Evolutionary conservation across 2,113 vertebrate species (phyloP), one percentile per base, ranked within the genome.

Genomic region (Hiodon tergisus): DNA sequence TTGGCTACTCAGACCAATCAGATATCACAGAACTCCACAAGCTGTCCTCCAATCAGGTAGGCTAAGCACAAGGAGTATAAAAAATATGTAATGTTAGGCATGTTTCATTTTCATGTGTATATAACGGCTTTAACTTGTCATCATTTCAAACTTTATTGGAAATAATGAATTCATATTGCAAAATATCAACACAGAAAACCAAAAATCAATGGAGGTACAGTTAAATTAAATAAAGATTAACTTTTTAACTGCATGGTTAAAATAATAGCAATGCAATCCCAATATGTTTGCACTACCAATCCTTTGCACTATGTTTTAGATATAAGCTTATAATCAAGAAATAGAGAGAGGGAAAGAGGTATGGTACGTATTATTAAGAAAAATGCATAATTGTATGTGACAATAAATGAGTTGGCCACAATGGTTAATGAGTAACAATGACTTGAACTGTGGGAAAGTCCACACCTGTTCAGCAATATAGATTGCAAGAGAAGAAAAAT

Each of bases 1-100:
- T n/a, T 57, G 52, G 51, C 61, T 76, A 14, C 5, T n/a, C 9
- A 14, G 73, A 67, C 83, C 79, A 76, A 79, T 76, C 69, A 74
- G 47, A 67, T 14, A 54, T 68, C 5, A 2, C 46, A 65, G 3
- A 1, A 4, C 17, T 58, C 14, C 13, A 11, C 4, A 4, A 70
- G 8, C 61, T 14, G 14, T 50, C 31, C 51, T 31, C 68, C 54
- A 74, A 66, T 69, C 68, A 51, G 55, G 5, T 47, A 16, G 63
- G 31, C 31, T 31, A 31, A 31, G 7, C 46, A 5, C 63, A 17
- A 66, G 31, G 5, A 4, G 31, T 31, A 13, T 66, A 11, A 3
- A 11, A 48, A 63, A 63, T 61, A 16, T 7, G 6, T 31, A 8
- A 46, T 13, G 6, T 17, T 63, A 63, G 6, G 17, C 9, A 52